These are phyloP conservation scores for Tetragonula carbonaria DNA, from an alignment of 2,888 invertebrate species.

Conservation along the genomic window DNA sequence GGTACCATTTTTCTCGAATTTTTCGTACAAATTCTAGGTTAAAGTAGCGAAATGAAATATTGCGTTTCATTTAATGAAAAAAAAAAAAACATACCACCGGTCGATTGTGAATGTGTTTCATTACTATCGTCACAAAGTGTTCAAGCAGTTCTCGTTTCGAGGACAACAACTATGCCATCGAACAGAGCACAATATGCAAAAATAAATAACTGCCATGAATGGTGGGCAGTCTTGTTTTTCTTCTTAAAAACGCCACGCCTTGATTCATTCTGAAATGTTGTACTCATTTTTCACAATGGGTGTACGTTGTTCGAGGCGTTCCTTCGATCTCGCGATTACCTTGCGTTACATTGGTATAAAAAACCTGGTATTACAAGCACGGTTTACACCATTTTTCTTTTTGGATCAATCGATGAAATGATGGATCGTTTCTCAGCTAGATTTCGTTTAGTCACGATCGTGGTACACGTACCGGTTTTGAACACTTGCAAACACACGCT, in stretches of 20 bases:
- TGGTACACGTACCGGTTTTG: neutral
- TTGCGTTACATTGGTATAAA: neutral
- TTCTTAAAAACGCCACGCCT: slow-evolving; percentile 6
- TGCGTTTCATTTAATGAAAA: too few relatives aligned
- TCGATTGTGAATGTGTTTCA: neutral
- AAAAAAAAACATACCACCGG: too few relatives aligned
- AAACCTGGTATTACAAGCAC: neutral
- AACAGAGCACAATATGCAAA: neutral
- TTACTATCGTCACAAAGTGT: slow-evolving; percentile 1
- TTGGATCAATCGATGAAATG: neutral
- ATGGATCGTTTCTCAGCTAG: neutral
- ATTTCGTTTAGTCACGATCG: neutral
- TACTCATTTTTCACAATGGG: slow-evolving; percentile 11
- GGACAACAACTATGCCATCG: slow-evolving; percentile 5
- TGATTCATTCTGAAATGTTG: slow-evolving; percentile 23
- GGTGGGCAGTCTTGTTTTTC: neutral
- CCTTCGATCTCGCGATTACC: slow-evolving; percentile 17
- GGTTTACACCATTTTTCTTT: neutral
- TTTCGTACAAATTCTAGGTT: too few relatives aligned
- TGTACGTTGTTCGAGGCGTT: slow-evolving; percentile 30
- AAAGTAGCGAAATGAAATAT: too few relatives aligned
- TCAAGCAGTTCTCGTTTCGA: slow-evolving; percentile 8
- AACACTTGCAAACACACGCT: too few relatives aligned
- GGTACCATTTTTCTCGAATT: too few relatives aligned
- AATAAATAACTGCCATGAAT: slow-evolving; percentile 6